Conservation (phyloP, 2,113 vertebrate species). For the Mungos mungo region DNA sequence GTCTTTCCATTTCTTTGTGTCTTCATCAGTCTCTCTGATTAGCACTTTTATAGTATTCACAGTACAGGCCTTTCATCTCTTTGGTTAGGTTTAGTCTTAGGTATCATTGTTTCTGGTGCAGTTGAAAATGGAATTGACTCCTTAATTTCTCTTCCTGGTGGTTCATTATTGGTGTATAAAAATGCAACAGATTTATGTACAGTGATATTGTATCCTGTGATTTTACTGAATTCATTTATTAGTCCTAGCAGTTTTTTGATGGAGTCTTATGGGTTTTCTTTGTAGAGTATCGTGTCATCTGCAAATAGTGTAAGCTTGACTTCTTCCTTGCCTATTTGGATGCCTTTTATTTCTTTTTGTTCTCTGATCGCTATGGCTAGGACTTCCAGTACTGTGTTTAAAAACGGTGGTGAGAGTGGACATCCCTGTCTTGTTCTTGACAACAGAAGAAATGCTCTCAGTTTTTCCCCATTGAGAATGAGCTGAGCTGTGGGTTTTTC, state of each 20-base stretch:
- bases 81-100: not conserved
- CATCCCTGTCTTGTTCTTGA: not conserved
- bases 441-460: not conserved
- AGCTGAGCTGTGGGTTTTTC: not conserved
- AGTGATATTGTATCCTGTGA: not conserved
- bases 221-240: not conserved
- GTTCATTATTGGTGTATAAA: not conserved
- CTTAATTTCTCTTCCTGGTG: not conserved
- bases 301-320: not conserved
- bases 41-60: not conserved
- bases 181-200: not conserved
- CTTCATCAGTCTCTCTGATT: not conserved
- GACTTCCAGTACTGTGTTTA: not conserved
- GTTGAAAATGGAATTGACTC: not conserved
- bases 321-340: not conserved
- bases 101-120: not conserved
- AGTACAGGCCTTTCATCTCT: not conserved
- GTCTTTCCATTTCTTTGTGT: not conserved
- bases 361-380: not conserved
- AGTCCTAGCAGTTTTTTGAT: not conserved
- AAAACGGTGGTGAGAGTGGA: not conserved
- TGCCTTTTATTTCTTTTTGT: not conserved
- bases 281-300: not conserved
- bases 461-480: not conserved
- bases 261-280: not conserved